These are phyloP conservation scores for Tanytarsus gracilentus DNA, from an alignment of 2,888 invertebrate species.

Conservation along the genomic window DNA sequence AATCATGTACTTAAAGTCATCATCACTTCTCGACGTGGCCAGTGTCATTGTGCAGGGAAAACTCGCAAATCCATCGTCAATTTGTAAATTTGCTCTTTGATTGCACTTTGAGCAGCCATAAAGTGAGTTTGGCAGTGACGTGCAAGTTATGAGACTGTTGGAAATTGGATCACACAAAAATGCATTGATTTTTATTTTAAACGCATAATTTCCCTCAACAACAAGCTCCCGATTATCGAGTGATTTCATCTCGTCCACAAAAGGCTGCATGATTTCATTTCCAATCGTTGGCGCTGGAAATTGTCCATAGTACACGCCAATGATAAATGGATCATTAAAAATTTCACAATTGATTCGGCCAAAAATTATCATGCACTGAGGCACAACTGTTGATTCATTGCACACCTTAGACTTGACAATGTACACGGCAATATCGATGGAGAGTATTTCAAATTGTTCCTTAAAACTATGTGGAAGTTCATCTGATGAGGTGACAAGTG, in stretches of 20 bases:
- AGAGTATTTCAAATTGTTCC: conserved; percentile 5
- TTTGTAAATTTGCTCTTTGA: conserved; percentile 22
- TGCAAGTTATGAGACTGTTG: conserved; percentile 30
- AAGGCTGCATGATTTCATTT: conserved; percentile 30
- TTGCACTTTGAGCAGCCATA: conserved; percentile 31
- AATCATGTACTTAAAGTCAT: conserved; percentile 30
- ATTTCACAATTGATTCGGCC: conserved; percentile 29
- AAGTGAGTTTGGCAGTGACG: conserved; percentile 30
- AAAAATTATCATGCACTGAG: conserved; percentile 30
- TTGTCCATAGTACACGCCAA: conserved; percentile 30
- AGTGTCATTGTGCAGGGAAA: conserved; percentile 24
- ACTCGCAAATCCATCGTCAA: conserved; percentile 27
- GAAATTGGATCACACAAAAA: conserved; percentile 30
- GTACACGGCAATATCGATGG: conserved; percentile 27
- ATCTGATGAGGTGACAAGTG: conserved; percentile 20
- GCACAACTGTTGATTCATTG: conserved; percentile 20
- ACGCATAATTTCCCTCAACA: conserved; percentile 13
- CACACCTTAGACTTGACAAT: conserved; percentile 27
- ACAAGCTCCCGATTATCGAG: conserved; percentile 21
- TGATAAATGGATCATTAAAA: conserved; percentile 30
- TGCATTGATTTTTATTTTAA: conserved; percentile 23
- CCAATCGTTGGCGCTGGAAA: conserved; percentile 30
- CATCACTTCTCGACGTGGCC: conserved; percentile 28
- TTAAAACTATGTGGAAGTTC: neutral
- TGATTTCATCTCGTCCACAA: conserved; percentile 30